Base-by-base conservation (phyloP, 2,113 vertebrate species). In the Mixornis gularis region DNA sequence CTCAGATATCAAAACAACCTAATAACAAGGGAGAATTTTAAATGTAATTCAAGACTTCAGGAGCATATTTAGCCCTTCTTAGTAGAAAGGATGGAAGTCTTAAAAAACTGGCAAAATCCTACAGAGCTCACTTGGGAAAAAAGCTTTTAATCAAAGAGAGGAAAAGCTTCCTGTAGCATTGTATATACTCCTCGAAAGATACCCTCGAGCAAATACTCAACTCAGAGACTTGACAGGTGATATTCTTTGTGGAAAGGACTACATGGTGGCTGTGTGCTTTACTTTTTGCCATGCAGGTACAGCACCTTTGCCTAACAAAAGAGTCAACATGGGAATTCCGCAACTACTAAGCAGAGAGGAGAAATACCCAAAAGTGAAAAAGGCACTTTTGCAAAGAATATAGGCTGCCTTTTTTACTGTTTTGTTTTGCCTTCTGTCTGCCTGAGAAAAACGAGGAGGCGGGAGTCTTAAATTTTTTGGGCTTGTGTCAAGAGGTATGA, bases 1-100 rank as follows among this genome's bases (percentile, higher is more conserved):
- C 41, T 94, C 38, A 64, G 78, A 65, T 87, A 95, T 82, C 66
- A 89, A 93, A 94, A 79, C 94, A 92, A 68, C 26, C 17, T 90
- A 91, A 69, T 91, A 92, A 49, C 13, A 91, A 58, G 52, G 83
- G 38, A 84, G 83, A 83, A 78, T 92, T 93, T 84, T 55, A 63
- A 88, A 68, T 53, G 60, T 40, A 56, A 27, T 65, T 85, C n/a
- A 60, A 63, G 49, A 76, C 41, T 79, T 85, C 82, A 62, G 64
- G n/a, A 55, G 13, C 34, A n/a, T 27, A 49, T 13, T 48, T 86
- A 44, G 10, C 8, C 27, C 17, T 70, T 77, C 46, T 74, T 59
- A 66, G 17, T 29, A 27, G 51, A 89, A 93, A 87, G 46, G 18
- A 34, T 56, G 56, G 19, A 69, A 82, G 10, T 52, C 34, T 78